Evolutionary conservation across 2,888 invertebrate genomes (phyloP), one percentile per base, ranked within the genome.

Genomic region (Ornithoptera priamus): DNA sequence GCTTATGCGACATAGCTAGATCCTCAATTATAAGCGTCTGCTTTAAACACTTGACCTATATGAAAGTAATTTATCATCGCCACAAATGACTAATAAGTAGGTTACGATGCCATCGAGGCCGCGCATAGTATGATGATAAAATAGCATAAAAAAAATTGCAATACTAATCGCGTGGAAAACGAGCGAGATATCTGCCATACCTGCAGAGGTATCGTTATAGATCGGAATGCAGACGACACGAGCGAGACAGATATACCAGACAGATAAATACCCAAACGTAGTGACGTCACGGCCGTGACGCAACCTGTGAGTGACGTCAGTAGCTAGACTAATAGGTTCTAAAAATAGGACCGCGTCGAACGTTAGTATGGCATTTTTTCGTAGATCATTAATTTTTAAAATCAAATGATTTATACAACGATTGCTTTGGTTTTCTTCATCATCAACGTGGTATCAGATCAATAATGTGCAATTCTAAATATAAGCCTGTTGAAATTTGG

Each of bases 241-340:
- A 60, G 59, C 15, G 30, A 67, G 20, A 56, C 36, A 62, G 57
- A 68, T 22, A 62, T 42, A 39, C 39, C 67, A 62, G 62, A 20
- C 67, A 30, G 53, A 66, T 60, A 57, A 62, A 57, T 50, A 22
- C n/a, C 22, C 68, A 22, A 46, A 50, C 12, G 53, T 24, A 22
- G 58, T 69, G 69, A 62, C 60, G 65, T 65, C 69, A 42, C 42
- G 30, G 15, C 24, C 18, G n/a, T 65, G 65, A 69, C 57, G 65
- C 17, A 62, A 65, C 17, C 20, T 30, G 18, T 18, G 20, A 8
- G 57, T 64, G 64, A 69, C 68, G 69, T 69, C 61, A 57, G 46
- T 10, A 46, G 18, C 18, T 24, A 69, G 60, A 56, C 24, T 61
- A 65, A 12, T 46, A 22, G 62, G 30, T 20, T 36, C 39, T 53